Base-by-base conservation (phyloP, 2,888 invertebrate genomes). In the Drosophila mettleri region DNA sequence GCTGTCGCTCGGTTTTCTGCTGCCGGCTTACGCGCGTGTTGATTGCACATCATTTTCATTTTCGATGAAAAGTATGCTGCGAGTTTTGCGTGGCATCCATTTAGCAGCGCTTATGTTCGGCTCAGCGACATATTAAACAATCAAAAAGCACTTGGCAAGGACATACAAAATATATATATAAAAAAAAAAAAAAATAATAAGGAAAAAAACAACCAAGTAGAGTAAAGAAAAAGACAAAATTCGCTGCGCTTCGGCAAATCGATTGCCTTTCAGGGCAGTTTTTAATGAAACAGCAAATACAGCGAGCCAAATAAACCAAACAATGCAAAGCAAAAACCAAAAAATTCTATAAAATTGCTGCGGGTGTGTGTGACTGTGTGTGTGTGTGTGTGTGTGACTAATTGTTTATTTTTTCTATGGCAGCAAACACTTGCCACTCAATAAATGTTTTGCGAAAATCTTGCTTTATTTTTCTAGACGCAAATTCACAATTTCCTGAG, bases 51-150 rank as follows among this genome's bases (percentile, higher is more conserved):
- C 48, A 48, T 48, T 48, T 48, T 48, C 46, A 45, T 83, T 82
- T 79, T 77, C 85, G 76, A 71, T 81, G 49, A 61, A 76, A 76
- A 76, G 74, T 78, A 66, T 64, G 64, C 62, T 63, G 45, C 36
- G 65, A 48, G 53, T 69, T 78, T 71, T 33, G 22, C 24, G 12
- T 12, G 45, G 27, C 45, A 78, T 65, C 69, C 83, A 85, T 87
- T 87, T 82, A 53, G 74, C 74, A 45, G 51, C 67, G 80, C 78
- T 82, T 84, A 72, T 70, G 54, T 69, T 59, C 78, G 78, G 83
- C 88, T 86, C 78, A 85, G 86, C 68, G 75, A 71, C 73, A 80
- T 86, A 83, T 84, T 83, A 87, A 83, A 87, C 83, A 83, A 87
- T 87, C 60, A 86, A 77, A 87, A 85, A 79, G 71, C 80, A 82